phyloP scores from a whole-genome alignment of 1,140 invertebrate species.

The Psilanteris sp. region DNA sequence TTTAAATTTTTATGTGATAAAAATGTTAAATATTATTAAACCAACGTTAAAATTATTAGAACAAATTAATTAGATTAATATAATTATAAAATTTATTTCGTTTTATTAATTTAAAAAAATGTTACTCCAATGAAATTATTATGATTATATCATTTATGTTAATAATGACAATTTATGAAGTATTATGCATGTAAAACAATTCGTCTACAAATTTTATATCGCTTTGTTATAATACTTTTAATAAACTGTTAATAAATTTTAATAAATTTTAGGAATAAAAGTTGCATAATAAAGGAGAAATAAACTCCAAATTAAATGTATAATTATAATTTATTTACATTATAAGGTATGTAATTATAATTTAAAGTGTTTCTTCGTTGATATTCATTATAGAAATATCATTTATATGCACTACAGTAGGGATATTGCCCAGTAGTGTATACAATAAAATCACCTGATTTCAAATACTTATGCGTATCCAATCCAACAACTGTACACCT shows the following conservation, averaged over 20 bases:
- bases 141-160: not conserved
- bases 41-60: no score
- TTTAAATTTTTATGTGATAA: no score
- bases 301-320: not conserved
- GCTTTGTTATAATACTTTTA: conserved; percentile 14
- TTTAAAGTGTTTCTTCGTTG: conserved; percentile 32
- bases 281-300: not conserved
- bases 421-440: conserved; percentile 63
- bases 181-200: not conserved
- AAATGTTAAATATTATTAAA: no score
- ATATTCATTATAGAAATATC: conserved; percentile 8
- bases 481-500: conserved; percentile 62
- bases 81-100: no score
- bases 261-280: not conserved
- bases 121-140: no score
- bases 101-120: no score
- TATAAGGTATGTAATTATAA: conserved; percentile 21
- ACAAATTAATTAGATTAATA: no score
- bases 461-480: conserved; percentile 46
- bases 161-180: not conserved
- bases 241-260: not conserved
- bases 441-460: conserved; percentile 60
- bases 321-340: conserved; percentile 30
- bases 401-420: conserved; percentile 52
- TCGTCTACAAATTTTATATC: not conserved